Base-by-base conservation (phyloP, 2,113 vertebrate genomes). In the Hoplias malabaricus region DNA sequence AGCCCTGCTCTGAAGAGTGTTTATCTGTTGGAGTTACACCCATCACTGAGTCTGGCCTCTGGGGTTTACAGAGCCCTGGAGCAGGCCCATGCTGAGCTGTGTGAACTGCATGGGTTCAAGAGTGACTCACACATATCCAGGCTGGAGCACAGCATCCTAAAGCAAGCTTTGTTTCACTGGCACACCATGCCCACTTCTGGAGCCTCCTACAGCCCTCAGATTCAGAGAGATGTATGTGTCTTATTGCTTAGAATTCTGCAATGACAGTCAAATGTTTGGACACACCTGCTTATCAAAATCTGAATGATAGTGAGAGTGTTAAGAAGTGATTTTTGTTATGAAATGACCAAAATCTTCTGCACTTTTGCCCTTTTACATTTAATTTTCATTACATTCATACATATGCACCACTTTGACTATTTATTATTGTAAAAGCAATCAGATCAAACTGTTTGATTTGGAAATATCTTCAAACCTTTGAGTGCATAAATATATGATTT, bases 11-110 rank as follows among this genome's bases (percentile, higher is more conserved):
- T 89, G 78, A 92, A 88, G 85, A 91, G 81, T 3, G 21, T 85
- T 13, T 91, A 88, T 82, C 88, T 93, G 38, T 80, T 94, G 73
- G 93, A 94, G 77, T 86, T 95, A 54, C 91, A 95, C 27, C 88
- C 90, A 25, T 94, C 90, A 4, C 88, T 95, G 59, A 88, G 84
- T 66, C 84, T 92, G 72, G 81, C 85, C 0, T 80, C 84, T 0
- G 82, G 79, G 9, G 80, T 93, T 50, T 88, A 89, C 75, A 75
- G 86, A 48, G 69, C 75, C 42, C 86, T 94, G 0, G 65, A 87
- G 27, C 82, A 67, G 33, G 73, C 91, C 69, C 86, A 89, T 31
- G 68, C 69, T 13, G 93, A 94, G 76, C 90, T 92, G 54, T 82
- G 79, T 69, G 85, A 74, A 42, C 83, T 85, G 73, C 87, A 71